Conservation (phyloP, 1,140 invertebrate species). For the Trichonephila inaurata region DNA sequence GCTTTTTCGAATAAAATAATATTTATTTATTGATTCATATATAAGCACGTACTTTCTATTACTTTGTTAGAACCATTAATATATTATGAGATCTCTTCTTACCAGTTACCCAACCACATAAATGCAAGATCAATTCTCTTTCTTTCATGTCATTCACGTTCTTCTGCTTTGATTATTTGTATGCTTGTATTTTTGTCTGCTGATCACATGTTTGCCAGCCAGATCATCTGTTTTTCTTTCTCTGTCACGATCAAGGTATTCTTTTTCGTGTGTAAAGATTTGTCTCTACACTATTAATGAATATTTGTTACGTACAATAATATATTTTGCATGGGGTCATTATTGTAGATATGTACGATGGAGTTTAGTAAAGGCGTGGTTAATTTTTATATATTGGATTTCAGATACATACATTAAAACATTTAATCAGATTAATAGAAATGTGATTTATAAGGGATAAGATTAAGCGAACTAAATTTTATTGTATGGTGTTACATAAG, state of each 20-base stretch:
- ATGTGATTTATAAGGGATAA: no score
- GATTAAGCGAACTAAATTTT: no score
- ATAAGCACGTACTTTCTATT: no score
- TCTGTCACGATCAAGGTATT: not conserved
- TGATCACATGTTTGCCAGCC: not conserved
- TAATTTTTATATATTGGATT: no score
- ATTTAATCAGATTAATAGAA: no score
- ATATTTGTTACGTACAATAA: not conserved
- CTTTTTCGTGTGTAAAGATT: not conserved
- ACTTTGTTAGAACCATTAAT: not conserved
- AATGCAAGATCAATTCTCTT: not conserved
- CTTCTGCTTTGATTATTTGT: not conserved
- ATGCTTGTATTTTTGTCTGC: not conserved
- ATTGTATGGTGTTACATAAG: no score
- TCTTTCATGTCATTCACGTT: not conserved
- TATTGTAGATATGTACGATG: no score
- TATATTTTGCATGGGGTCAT: no score
- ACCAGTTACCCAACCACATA: not conserved
- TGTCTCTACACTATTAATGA: not conserved
- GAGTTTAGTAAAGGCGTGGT: no score
- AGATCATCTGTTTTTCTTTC: not conserved
- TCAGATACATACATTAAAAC: no score
- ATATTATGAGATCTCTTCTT: not conserved
- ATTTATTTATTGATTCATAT: no score
- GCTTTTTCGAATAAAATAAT: no score